These are phyloP conservation scores for Helicoverpa zea DNA, from an alignment of 1,140 invertebrate genomes.

Conservation along the genomic window DNA sequence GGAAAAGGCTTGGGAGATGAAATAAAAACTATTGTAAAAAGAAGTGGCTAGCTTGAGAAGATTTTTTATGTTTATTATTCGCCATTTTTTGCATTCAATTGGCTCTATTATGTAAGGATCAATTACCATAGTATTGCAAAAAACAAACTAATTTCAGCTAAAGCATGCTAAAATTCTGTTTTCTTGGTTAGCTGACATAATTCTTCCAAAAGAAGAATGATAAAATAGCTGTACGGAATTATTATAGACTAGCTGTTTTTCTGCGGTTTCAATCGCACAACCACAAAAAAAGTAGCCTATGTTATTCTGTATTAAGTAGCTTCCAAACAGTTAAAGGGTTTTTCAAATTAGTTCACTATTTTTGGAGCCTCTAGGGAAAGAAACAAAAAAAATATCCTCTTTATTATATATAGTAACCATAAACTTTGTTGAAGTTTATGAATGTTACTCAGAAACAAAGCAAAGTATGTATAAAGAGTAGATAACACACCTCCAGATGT, in stretches of 20 bases:
- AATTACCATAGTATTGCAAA: background rate
- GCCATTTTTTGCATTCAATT: background rate
- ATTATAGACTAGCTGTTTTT: no score
- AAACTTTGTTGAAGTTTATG: no score
- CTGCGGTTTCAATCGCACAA: no score
- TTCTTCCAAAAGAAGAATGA: background rate
- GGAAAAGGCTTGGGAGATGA: no score
- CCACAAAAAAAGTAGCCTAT: background rate
- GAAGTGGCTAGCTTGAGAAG: no score
- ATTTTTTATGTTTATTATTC: background rate
- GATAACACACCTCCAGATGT: background rate
- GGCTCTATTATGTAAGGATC: background rate
- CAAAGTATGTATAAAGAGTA: background rate
- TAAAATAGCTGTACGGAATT: no score
- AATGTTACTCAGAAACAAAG: no score
- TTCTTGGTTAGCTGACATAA: background rate
- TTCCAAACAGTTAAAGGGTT: background rate
- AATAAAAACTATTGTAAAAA: no score
- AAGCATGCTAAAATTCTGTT: background rate
- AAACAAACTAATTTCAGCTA: background rate
- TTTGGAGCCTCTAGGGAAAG: no score
- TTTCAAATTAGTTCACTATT: no score
- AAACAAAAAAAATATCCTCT: no score
- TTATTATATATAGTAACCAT: no score
- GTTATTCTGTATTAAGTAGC: background rate